These are phyloP conservation scores for Pseudonaja textilis DNA, from an alignment of 2,113 vertebrate species.

Conservation along the genomic window DNA sequence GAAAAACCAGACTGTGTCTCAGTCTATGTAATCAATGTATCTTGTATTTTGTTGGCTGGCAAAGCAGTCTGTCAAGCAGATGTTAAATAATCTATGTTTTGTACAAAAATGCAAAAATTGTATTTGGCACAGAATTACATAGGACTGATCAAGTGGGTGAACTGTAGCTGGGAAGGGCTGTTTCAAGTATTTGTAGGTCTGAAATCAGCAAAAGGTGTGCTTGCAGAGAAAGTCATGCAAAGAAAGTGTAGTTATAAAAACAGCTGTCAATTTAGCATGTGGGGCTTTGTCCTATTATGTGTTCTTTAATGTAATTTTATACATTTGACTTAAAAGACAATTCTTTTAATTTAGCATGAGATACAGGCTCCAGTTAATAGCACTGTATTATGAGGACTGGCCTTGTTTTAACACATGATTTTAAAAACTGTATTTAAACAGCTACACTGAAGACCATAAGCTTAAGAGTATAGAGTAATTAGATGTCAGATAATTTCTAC, in stretches of 20 bases:
- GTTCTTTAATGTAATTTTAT: conserved; percentile 50
- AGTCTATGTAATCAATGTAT: conserved; percentile 70
- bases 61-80: conserved; percentile 52
- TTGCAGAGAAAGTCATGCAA: conserved; percentile 61
- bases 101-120: conserved; percentile 56
- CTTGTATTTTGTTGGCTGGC: conserved; percentile 66
- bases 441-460: conserved; percentile 45
- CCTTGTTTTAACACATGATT: conserved; percentile 48
- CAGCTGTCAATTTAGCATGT: conserved; percentile 52
- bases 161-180: conserved; percentile 51
- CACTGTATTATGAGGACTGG: conserved; percentile 34
- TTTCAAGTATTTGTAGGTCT: conserved; percentile 51
- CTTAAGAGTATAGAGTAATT: conserved; percentile 37
- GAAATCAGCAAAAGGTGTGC: conserved; percentile 38
- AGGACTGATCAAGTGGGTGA: conserved; percentile 45
- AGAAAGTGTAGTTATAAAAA: conserved; percentile 45
- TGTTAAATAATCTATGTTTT: conserved; percentile 57
- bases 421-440: conserved; percentile 52
- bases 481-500: conserved; percentile 36
- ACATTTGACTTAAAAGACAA: conserved; percentile 38
- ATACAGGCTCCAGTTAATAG: conserved; percentile 47
- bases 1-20: conserved; percentile 71
- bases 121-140: conserved; percentile 55
- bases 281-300: conserved; percentile 37
- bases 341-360: conserved; percentile 47